Evolutionary conservation across 2,113 vertebrate species (phyloP).

Genomic region (Ranitomeya imitator): DNA sequence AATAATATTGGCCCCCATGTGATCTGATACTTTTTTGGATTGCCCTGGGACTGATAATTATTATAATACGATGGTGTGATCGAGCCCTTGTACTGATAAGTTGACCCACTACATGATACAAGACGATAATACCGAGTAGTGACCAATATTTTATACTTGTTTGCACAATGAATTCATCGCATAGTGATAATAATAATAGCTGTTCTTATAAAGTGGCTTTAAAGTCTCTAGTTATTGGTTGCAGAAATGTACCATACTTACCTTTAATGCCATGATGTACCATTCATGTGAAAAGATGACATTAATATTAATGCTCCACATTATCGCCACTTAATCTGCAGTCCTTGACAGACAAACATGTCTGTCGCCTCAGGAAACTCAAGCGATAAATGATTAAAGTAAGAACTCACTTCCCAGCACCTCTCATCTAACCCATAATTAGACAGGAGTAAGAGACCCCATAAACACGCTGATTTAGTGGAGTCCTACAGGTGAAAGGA

Average conservation of each 20-base stretch:
- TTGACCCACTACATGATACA: too few relatives aligned
- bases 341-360: neutral
- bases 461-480: neutral
- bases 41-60: too few relatives aligned
- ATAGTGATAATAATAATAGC: too few relatives aligned
- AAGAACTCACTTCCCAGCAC: constrained; percentile 19
- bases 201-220: too few relatives aligned
- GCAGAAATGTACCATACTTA: neutral
- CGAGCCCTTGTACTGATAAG: too few relatives aligned
- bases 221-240: neutral
- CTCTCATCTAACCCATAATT: constrained; percentile 4
- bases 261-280: neutral
- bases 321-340: constrained; percentile 9
- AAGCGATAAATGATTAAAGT: neutral
- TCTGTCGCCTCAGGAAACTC: neutral
- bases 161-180: too few relatives aligned
- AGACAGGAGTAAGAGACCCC: neutral
- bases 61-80: too few relatives aligned
- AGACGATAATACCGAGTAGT: too few relatives aligned
- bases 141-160: too few relatives aligned
- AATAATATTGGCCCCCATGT: too few relatives aligned
- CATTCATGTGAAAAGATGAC: constrained; percentile 7
- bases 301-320: constrained; percentile 39
- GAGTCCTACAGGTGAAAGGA: constrained; percentile 22
- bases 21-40: too few relatives aligned